These are phyloP conservation scores for Aleiodes sp. DNA, from an alignment of 1,140 invertebrate species.

Conservation along the genomic window DNA sequence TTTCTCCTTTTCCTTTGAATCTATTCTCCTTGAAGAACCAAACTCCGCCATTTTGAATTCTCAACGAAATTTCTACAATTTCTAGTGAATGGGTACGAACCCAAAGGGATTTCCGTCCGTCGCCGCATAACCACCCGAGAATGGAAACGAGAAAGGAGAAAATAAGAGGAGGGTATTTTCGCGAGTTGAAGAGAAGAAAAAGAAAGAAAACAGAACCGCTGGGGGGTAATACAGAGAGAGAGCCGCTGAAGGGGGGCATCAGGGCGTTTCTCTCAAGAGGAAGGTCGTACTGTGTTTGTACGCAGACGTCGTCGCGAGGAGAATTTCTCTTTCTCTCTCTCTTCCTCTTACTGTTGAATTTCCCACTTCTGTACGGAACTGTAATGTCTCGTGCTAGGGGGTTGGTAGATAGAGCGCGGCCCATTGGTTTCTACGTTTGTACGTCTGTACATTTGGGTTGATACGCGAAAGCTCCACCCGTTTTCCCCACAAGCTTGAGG, in stretches of 20 bases:
- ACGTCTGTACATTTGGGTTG: constrained; percentile 55
- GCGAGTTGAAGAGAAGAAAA: background rate
- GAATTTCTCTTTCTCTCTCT: constrained; percentile 19
- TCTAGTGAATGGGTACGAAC: background rate
- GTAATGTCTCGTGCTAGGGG: too few species aligned
- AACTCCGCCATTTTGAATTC: background rate
- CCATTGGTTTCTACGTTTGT: constrained; percentile 65
- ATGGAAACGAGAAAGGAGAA: background rate
- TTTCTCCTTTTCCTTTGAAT: too few species aligned
- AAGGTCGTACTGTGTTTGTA: constrained; percentile 36
- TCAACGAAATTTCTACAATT: constrained; percentile 1
- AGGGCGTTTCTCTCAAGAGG: constrained; percentile 39
- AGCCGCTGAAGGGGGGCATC: constrained; percentile 34
- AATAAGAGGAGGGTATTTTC: background rate
- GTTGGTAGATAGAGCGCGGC: constrained; percentile 40
- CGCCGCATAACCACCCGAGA: background rate
- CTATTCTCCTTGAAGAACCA: too few species aligned
- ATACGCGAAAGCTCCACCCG: constrained; percentile 58
- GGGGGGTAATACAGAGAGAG: constrained; percentile 1
- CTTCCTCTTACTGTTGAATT: too few species aligned
- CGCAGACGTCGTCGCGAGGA: constrained; percentile 39
- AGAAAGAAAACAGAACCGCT: background rate
- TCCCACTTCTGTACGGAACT: constrained; percentile 29
- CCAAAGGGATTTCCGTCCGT: background rate
- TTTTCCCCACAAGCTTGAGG: background rate